Conservation (phyloP, 2,797 vertebrate genomes). For the Sebastes nivosus region DNA sequence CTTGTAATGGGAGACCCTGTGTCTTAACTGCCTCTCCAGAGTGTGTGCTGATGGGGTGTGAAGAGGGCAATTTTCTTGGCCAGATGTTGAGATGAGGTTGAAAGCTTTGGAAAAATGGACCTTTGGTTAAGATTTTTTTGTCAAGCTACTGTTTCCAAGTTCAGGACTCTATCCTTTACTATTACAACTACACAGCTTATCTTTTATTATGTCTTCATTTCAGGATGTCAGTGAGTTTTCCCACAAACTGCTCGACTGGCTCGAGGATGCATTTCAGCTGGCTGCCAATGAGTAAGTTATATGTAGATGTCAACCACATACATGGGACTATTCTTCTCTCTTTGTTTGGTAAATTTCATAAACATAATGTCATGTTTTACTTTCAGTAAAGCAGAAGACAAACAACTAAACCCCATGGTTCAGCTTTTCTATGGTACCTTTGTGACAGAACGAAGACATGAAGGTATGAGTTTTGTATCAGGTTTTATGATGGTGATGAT, state of each 20-base stretch:
- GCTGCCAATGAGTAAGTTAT: conserved; percentile 88
- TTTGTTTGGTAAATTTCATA: background rate
- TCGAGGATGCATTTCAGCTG: conserved; percentile 95
- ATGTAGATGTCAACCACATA: background rate
- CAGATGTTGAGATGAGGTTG: background rate
- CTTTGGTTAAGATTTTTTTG: background rate
- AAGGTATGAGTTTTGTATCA: conserved; percentile 80
- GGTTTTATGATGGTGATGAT: background rate
- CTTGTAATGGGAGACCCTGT: background rate
- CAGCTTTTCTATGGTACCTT: conserved; percentile 97
- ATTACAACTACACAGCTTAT: background rate
- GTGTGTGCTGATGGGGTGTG: background rate
- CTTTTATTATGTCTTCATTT: conserved; percentile 43
- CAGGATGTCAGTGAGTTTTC: conserved; percentile 99
- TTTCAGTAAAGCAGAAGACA: conserved; percentile 85
- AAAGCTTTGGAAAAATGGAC: background rate
- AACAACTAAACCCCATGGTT: conserved; percentile 95
- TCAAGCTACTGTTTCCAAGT: background rate
- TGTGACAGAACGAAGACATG: conserved; percentile 90
- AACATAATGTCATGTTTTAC: background rate
- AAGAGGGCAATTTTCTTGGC: background rate
- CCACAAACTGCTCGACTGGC: conserved; percentile 97
- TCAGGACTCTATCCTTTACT: background rate
- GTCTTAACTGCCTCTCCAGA: background rate
- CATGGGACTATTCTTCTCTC: no score